Evolutionary conservation across 2,113 vertebrate species (phyloP).

Genomic region (Clarias gariepinus): DNA sequence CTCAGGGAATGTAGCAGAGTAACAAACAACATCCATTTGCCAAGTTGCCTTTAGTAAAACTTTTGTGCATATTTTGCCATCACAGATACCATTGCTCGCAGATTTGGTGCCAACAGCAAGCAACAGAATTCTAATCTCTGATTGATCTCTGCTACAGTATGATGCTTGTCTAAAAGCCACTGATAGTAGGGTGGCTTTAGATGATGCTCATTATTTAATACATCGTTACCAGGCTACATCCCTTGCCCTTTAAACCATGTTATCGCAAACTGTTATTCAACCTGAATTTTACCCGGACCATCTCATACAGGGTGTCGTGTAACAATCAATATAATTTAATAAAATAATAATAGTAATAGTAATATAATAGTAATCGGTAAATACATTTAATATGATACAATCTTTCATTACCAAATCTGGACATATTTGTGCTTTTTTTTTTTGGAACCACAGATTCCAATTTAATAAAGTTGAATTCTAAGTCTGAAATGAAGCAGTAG

Average conservation of each 20-base stretch:
- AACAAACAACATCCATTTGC: neutral
- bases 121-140: neutral
- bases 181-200: neutral
- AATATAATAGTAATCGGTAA: neutral
- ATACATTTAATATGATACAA: neutral
- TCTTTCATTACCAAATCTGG: neutral
- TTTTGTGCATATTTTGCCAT: neutral
- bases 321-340: neutral
- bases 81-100: neutral
- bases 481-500: neutral
- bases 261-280: neutral
- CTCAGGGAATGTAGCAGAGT: neutral
- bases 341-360: neutral
- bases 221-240: neutral
- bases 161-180: neutral
- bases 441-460: neutral
- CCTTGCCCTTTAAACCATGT: neutral
- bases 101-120: neutral
- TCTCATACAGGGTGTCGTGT: neutral
- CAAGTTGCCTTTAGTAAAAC: neutral
- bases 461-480: neutral
- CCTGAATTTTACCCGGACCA: neutral
- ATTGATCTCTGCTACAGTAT: neutral
- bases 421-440: neutral
- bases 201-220: neutral